A percentile compares a stretch with the other conserved stretches of the same genome.
Evolutionary conservation across 1,140 invertebrate species (phyloP).

Genomic region (Thaumatotibia leucotreta): DNA sequence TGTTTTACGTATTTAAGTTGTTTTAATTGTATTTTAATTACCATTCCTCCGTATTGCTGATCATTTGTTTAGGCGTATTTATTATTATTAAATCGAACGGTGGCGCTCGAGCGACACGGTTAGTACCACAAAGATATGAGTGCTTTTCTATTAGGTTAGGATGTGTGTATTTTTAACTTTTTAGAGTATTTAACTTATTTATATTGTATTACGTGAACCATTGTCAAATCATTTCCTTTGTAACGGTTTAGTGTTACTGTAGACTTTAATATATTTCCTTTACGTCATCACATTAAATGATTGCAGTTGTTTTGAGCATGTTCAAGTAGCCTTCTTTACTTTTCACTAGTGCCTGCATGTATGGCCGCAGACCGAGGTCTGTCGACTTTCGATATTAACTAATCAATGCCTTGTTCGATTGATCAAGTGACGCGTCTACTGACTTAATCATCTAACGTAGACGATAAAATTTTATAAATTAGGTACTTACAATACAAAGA

Average conservation of each 20-base stretch:
- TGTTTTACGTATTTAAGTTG: slow-evolving; percentile 62
- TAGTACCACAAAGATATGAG: slow-evolving; percentile 58
- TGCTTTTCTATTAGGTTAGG: slow-evolving; percentile 75
- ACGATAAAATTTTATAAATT: slow-evolving; percentile 64
- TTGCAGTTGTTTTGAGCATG: slow-evolving; percentile 65
- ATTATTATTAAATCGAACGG: slow-evolving; percentile 29
- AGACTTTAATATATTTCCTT: slow-evolving; percentile 76
- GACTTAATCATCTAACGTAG: slow-evolving; percentile 48
- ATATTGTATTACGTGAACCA: slow-evolving; percentile 74
- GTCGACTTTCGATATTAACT: neutral
- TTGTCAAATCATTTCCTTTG: slow-evolving; percentile 73
- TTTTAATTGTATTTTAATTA: slow-evolving; percentile 56
- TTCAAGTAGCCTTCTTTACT: slow-evolving; percentile 64
- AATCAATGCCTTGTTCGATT: slow-evolving; percentile 51
- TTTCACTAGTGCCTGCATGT: slow-evolving; percentile 61
- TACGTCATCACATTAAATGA: slow-evolving; percentile 66
- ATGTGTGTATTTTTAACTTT: slow-evolving; percentile 75
- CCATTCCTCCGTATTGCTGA: slow-evolving; percentile 61
- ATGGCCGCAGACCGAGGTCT: slow-evolving; percentile 34
- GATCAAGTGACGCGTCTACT: slow-evolving; percentile 41
- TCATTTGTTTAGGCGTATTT: slow-evolving; percentile 57
- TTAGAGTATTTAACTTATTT: slow-evolving; percentile 77
- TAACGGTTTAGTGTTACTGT: slow-evolving; percentile 73
- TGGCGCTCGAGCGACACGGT: slow-evolving; percentile 28
- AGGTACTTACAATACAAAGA: slow-evolving; percentile 60